phyloP scores from a whole-genome alignment of 1,140 invertebrate genomes.

The Conus ventricosus region DNA sequence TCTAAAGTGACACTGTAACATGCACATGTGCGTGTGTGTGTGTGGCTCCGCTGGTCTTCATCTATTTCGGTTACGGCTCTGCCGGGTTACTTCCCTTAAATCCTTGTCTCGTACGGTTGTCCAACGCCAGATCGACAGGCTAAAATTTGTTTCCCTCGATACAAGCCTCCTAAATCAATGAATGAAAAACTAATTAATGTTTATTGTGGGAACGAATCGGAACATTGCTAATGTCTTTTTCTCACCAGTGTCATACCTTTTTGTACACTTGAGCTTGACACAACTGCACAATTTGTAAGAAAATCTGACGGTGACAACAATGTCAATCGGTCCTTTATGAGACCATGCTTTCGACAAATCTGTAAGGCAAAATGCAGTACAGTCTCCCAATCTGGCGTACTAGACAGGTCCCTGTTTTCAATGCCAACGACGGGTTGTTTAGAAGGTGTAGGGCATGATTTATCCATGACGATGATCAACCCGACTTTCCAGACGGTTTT shows the following conservation, averaged over 20 bases:
- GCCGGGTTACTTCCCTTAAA: no score
- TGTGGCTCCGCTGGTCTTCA: no score
- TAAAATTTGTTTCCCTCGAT: no score
- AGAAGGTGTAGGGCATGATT: background rate
- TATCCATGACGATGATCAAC: background rate
- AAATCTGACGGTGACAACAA: constrained; percentile 58
- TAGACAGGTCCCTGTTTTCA: background rate
- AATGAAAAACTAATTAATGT: no score
- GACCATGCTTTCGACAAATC: constrained; percentile 47
- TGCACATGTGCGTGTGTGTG: no score
- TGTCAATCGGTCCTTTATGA: constrained; percentile 59
- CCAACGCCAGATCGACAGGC: no score
- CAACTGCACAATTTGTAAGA: constrained; percentile 56
- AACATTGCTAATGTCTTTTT: no score
- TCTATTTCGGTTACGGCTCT: no score
- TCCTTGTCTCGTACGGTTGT: no score
- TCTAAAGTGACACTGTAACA: no score
- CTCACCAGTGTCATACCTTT: constrained; percentile 41
- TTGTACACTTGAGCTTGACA: constrained; percentile 60
- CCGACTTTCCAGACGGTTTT: background rate
- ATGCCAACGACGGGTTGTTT: background rate
- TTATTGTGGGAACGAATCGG: no score
- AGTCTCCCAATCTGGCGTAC: background rate
- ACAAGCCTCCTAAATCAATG: no score
- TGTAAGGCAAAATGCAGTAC: constrained; percentile 47